Evolutionary conservation across 2,888 invertebrate species (phyloP), one percentile per base, ranked within the genome.

Genomic region (Melanargia galathea): DNA sequence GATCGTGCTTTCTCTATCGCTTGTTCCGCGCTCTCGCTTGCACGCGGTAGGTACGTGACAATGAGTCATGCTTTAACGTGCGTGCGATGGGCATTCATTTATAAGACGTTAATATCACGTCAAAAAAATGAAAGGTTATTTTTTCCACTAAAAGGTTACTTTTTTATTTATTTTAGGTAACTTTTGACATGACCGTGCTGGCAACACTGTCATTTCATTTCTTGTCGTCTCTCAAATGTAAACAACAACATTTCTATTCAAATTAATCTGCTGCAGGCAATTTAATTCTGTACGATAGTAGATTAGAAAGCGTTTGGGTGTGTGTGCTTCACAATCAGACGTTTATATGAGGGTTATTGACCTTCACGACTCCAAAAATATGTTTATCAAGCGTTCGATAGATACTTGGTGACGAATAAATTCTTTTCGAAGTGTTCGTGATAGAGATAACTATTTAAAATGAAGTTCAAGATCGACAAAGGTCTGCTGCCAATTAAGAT

Each of bases 401-500:
- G 24, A 38, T 58, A 33, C 20, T 48, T 48, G 40, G 40, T 26
- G 13, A 24, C n/a, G 24, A 58, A 18, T 48, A 35, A 22, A 33
- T 33, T 35, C 16, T 51, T 59, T 58, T 26, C 10, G 13, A 22
- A 59, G 49, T 59, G 38, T 38, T 38, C 8, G 33, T 35, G 30
- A 51, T 35, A 60, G 40, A 60, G 24, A 30, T 24, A 48, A 16
- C 30, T 11, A 22, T 6, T 61, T 60, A 74, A 73, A 74, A 91
- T 84, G 88, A 93, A 92, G 86, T 76, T 93, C 73, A 93, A 93
- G 81, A 92, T 97, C 59, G 94, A 97, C 81, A 92, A 78, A 71
- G 91, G 90, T 48, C 91, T 97, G 57, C 75, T 97, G 83, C 97
- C 97, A 11, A 92, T 97, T 56, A 97, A 97, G 92, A 94, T 94